phyloP scores from a whole-genome alignment of 2,113 vertebrate species.

The Cottus gobio region DNA sequence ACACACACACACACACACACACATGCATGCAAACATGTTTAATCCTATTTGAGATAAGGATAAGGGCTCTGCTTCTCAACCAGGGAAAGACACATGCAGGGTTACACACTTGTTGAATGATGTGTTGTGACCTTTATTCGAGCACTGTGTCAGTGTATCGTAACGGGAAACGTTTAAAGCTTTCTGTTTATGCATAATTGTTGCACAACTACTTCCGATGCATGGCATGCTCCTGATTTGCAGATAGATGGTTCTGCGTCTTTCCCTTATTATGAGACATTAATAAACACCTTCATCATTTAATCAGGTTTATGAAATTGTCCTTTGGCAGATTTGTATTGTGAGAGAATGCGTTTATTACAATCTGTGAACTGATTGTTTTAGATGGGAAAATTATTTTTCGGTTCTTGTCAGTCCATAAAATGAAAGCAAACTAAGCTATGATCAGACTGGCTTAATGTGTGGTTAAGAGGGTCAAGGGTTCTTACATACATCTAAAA shows the following conservation, averaged over 20 bases:
- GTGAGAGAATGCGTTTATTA: background rate
- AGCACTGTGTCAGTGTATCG: background rate
- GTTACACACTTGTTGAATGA: slow-evolving; percentile 76
- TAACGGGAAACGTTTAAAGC: background rate
- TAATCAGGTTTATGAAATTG: background rate
- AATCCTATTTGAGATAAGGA: slow-evolving; percentile 74
- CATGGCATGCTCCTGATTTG: background rate
- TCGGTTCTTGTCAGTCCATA: background rate
- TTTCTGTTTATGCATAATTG: background rate
- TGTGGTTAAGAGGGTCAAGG: slow-evolving; percentile 32
- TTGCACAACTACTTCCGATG: background rate
- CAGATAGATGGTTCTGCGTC: background rate
- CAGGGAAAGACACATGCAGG: slow-evolving; percentile 22
- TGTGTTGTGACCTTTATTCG: slow-evolving; percentile 6
- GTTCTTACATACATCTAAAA: slow-evolving; percentile 16
- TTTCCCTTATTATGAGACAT: background rate
- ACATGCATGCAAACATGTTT: slow-evolving; percentile 47
- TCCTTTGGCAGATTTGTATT: background rate
- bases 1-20: slow-evolving; percentile 25
- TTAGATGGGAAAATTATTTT: background rate
- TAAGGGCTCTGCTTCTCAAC: slow-evolving; percentile 45
- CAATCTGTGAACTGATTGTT: background rate
- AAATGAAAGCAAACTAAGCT: slow-evolving; percentile 28
- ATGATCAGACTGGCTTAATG: slow-evolving; percentile 32
- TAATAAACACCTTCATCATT: background rate